Evolutionary conservation across 2,888 invertebrate genomes (phyloP).

Genomic region (Beris chalybata): DNA sequence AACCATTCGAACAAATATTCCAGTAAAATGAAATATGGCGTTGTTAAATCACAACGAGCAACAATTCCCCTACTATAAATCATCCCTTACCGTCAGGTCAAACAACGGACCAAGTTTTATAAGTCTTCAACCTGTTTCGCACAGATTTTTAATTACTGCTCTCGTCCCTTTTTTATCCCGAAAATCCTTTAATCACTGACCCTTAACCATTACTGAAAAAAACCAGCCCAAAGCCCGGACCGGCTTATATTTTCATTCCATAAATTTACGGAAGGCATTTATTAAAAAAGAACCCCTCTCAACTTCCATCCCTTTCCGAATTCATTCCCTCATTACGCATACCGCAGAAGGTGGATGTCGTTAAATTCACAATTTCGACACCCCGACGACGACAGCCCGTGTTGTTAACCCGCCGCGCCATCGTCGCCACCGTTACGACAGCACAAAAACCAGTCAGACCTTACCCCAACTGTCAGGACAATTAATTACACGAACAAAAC

Average conservation of each 20-base stretch:
- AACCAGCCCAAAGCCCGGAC: neutral
- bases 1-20: too few species aligned
- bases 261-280: slow-evolving; percentile 19
- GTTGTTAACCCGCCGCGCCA: neutral
- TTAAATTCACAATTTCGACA: slow-evolving; percentile 24
- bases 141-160: slow-evolving; percentile 21
- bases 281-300: slow-evolving; percentile 17
- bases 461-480: slow-evolving; percentile 15
- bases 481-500: slow-evolving; percentile 25
- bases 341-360: slow-evolving; percentile 24
- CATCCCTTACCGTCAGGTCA: too few species aligned
- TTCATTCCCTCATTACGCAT: slow-evolving; percentile 12
- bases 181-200: slow-evolving; percentile 19
- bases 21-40: too few species aligned
- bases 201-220: slow-evolving; percentile 14
- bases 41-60: too few species aligned
- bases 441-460: slow-evolving; percentile 9
- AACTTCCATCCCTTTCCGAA: slow-evolving; percentile 1
- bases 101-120: too few species aligned
- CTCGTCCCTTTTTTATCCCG: neutral
- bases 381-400: neutral
- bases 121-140: slow-evolving; percentile 2
- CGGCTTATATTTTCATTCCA: slow-evolving; percentile 10
- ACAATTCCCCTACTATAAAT: too few species aligned
- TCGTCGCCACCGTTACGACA: slow-evolving; percentile 7